Base-by-base conservation (phyloP, 1,140 invertebrate genomes). In the Heliconius hewitsoni region DNA sequence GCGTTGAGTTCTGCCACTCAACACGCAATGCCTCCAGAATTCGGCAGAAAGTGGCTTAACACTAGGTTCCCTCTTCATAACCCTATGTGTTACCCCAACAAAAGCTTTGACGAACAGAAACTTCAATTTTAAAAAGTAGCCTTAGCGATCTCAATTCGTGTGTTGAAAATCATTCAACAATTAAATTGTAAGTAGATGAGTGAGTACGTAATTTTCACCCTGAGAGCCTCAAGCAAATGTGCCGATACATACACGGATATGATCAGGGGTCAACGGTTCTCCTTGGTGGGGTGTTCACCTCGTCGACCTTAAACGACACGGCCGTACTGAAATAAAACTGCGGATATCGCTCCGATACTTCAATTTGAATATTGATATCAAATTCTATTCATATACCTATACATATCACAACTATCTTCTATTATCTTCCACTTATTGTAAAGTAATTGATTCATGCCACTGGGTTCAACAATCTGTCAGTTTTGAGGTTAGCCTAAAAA, bases 281-380 rank as follows among this genome's bases (percentile, higher is more conserved):
- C 92, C 90, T 92, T 93, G 92, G 83, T 82, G 89, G 91, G 89
- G 85, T 94, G 92, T 94, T 94, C 91, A 94, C 91, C 92, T 93
- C 88, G 78, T 78, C 88, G 88, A 92, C 89, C 90, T 92, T 87
- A 87, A 89, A 80, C 86, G 85, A 88, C 84, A 90, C 80, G 72
- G 80, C 71, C 83, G 83, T 79, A 81, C 83, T 76, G 81, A 89
- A 89, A 86, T 85, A 86, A 89, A 87, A 85, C 83, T 73, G 27
- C 75, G 74, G 79, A 80, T 80, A 80, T 77, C 73, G 74, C 75
- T 77, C 75, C 71, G 57, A 66, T 77, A 57, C 42, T 55, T 52
- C 52, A 27, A 74, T 77, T 74, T 37, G 39, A 77, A 77, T 77
- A 76, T 57, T 55, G 30, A 79, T 79, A 71, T 13, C 37, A 57